These are phyloP conservation scores for Morelia viridis DNA, from an alignment of 2,797 vertebrate species.

Conservation along the genomic window DNA sequence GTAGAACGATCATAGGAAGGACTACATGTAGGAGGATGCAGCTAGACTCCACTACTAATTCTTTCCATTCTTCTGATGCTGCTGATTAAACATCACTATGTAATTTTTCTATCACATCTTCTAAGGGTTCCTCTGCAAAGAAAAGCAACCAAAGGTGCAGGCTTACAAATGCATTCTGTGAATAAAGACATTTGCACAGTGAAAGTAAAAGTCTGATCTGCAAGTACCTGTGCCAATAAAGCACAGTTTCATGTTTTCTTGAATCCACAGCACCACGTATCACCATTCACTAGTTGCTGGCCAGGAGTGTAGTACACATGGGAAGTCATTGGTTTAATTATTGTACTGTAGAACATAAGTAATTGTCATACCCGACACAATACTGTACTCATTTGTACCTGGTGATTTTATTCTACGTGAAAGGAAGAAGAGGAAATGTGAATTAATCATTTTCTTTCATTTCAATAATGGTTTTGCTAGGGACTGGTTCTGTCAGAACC, in stretches of 20 bases:
- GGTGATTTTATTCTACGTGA: neutral
- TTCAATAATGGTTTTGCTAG: neutral
- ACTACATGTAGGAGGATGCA: neutral
- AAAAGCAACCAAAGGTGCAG: neutral
- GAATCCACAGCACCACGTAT: neutral
- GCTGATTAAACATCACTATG: neutral
- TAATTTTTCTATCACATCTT: neutral
- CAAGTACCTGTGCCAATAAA: neutral
- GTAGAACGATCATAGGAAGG: neutral
- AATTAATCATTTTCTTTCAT: neutral
- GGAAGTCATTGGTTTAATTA: neutral
- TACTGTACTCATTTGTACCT: too few relatives aligned
- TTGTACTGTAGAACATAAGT: neutral
- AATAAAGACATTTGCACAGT: neutral
- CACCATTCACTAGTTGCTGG: too few relatives aligned
- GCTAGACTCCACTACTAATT: neutral
- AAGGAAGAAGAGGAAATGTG: neutral
- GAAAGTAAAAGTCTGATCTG: neutral
- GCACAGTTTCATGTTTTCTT: neutral
- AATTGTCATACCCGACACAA: neutral
- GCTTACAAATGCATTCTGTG: neutral
- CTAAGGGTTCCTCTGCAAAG: neutral
- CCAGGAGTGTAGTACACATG: neutral
- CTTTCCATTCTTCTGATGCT: neutral
- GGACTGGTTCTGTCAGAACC: neutral